Evolutionary conservation across 2,888 invertebrate species (phyloP).

Genomic region (Thymelicus sylvestris): DNA sequence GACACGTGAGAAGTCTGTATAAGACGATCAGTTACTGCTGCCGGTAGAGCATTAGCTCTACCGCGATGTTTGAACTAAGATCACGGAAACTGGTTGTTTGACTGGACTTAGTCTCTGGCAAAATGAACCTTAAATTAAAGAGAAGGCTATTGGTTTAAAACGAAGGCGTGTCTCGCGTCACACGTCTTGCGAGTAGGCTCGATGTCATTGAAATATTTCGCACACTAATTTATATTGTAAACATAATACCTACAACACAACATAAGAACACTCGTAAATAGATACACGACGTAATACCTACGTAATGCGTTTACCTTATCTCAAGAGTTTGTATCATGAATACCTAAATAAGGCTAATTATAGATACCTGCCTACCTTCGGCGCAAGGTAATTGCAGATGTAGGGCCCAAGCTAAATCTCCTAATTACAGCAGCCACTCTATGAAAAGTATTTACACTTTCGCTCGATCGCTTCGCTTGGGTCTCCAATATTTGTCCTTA

Average conservation of each 20-base stretch:
- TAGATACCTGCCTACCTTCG: too few species aligned
- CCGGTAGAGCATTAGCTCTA: conserved; percentile 19
- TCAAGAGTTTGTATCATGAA: too few species aligned
- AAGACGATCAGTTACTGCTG: conserved; percentile 61
- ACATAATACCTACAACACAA: background rate
- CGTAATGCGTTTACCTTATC: too few species aligned
- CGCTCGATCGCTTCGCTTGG: too few species aligned
- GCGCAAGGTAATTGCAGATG: too few species aligned
- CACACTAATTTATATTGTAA: conserved; percentile 3
- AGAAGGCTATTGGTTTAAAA: conserved; percentile 42
- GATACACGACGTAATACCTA: background rate
- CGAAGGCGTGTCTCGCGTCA: conserved; percentile 60
- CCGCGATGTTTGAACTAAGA: conserved; percentile 50
- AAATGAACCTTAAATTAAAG: conserved; percentile 52
- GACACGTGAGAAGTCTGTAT: conserved; percentile 64
- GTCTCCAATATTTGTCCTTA: too few species aligned
- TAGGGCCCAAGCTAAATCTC: too few species aligned
- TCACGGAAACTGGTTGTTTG: conserved; percentile 61
- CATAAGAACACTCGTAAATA: background rate
- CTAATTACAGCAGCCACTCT: too few species aligned
- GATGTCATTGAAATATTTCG: conserved; percentile 27
- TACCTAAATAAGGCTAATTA: too few species aligned
- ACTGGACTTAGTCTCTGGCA: conserved; percentile 26
- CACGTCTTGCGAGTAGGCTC: background rate
- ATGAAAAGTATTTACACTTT: too few species aligned